phyloP scores from a whole-genome alignment of 2,113 vertebrate genomes.

The Paradisaea rubra region DNA sequence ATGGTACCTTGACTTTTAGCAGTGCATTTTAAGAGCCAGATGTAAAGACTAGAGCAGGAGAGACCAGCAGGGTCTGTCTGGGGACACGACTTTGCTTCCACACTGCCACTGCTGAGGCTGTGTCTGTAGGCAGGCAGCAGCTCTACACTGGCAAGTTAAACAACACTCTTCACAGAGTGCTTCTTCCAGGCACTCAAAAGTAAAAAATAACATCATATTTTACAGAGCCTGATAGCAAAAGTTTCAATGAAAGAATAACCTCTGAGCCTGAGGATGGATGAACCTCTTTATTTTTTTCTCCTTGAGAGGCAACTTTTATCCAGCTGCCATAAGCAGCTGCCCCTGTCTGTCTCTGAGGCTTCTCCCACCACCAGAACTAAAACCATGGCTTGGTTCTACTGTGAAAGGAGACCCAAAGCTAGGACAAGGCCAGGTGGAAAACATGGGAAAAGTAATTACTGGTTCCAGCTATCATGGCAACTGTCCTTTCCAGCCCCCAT shows the following conservation, averaged over 20 bases:
- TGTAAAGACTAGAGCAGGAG: not conserved
- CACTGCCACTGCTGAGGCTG: not conserved
- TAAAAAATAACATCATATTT: not conserved
- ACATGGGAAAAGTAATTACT: not conserved
- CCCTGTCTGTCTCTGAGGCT: not conserved
- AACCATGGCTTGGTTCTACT: accelerated
- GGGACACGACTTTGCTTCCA: not conserved
- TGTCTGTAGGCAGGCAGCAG: accelerated
- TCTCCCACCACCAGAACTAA: not conserved
- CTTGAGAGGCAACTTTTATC: not conserved
- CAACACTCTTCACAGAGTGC: not conserved
- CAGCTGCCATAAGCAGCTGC: not conserved
- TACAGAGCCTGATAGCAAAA: not conserved
- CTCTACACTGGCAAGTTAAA: not conserved
- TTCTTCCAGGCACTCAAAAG: not conserved
- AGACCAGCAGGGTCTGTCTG: not conserved
- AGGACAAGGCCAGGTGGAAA: not conserved
- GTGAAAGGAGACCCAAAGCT: not conserved
- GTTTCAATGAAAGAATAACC: not conserved
- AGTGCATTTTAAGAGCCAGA: not conserved
- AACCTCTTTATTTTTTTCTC: not conserved
- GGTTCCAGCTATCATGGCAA: not conserved
- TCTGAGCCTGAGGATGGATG: not conserved
- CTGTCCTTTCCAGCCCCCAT: not conserved
- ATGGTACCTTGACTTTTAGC: not conserved